Conservation (phyloP, 2,888 invertebrate genomes). For the Empis stercorea region DNA sequence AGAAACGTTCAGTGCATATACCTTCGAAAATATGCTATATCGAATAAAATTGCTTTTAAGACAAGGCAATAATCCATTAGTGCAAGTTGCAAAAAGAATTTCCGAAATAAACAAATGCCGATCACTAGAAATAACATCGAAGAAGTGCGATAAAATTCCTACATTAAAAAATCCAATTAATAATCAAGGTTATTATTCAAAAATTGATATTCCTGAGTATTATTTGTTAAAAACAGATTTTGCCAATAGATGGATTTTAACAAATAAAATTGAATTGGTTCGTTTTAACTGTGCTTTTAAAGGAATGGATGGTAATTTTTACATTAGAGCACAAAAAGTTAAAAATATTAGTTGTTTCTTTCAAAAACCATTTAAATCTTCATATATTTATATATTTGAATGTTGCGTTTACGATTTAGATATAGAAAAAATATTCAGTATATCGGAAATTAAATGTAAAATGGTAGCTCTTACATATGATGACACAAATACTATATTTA, state of each 20-base stretch:
- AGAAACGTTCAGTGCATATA: neutral
- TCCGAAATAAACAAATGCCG: neutral
- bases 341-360: neutral
- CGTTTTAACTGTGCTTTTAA: neutral
- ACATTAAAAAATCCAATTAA: neutral
- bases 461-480: neutral
- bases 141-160: neutral
- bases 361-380: neutral
- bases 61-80: neutral
- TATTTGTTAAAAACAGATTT: neutral
- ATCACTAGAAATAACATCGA: neutral
- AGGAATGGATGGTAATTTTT: neutral
- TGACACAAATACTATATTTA: neutral
- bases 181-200: neutral
- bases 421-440: neutral
- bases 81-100: neutral
- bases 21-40: slow-evolving; percentile 2
- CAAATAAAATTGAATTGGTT: neutral
- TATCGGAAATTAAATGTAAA: neutral
- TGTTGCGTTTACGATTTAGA: neutral
- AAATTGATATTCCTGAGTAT: neutral
- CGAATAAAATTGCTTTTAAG: neutral
- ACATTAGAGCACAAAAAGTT: neutral
- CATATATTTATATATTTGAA: neutral
- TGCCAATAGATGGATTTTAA: neutral